Evolutionary conservation across 2,797 vertebrate genomes (phyloP), one percentile per base, ranked within the genome.

Genomic region (Hemitrygon akajei): DNA sequence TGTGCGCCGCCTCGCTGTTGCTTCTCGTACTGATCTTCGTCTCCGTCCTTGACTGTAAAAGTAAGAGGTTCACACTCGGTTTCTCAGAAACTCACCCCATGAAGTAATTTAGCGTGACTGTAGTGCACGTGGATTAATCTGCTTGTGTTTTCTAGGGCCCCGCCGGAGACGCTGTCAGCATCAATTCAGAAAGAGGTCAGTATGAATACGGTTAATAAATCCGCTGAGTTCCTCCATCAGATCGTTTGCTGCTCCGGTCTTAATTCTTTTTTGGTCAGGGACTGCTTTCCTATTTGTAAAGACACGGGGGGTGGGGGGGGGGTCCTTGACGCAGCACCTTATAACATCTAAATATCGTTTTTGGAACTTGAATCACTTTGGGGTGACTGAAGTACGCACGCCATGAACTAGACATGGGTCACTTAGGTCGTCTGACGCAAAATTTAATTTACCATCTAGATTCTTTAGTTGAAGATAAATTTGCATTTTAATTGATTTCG

Each of bases 101-200:
- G 1, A n/a, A 63, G 34, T 22, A 22, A 69, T 4, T 69, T 14
- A 34, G 63, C 10, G n/a, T 10, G 60, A 7, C 18, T 69, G 86
- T 34, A 89, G 63, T 87, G 58, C 56, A n/a, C 82, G 30, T 30
- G 27, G 34, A 1, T 20, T 89, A 18, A 89, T 16, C 60, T 66
- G 63, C 34, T 37, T 69, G 16, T 89, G 60, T 89, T 69, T 18
- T 37, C 86, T 6, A 89, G 86, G 60, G 20, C 86, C 86, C 16
- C 63, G 86, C n/a, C 63, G 86, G 86, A 89, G n/a, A 89, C 86
- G 86, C 63, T 89, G 86, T 1, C 63, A 89, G 60, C 86, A 89
- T 25, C 86, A 89, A 10, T 89, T 69, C 10, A 37, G 63, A 69
- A 89, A 69, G 60, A 89, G 63, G 86, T 89, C n/a, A 34, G 86